Evolutionary conservation across 2,113 vertebrate genomes (phyloP).

Genomic region (Acanthochromis polyacanthus): DNA sequence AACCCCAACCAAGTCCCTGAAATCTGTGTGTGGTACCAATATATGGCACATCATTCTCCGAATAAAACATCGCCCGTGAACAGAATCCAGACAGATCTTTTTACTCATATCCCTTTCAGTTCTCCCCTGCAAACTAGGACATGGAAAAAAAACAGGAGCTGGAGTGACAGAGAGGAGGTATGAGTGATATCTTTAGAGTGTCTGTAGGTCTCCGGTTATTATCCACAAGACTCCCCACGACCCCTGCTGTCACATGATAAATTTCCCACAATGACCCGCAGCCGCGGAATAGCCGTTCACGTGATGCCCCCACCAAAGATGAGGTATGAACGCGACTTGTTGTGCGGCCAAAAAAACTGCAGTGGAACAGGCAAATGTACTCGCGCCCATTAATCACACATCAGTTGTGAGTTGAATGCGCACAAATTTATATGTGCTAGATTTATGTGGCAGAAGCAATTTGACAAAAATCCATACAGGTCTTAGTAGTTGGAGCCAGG

Average conservation of each 20-base stretch:
- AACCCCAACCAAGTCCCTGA: background rate
- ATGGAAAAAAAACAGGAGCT: background rate
- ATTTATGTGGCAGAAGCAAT: slow-evolving; percentile 79
- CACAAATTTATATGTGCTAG: slow-evolving; percentile 73
- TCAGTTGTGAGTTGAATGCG: slow-evolving; percentile 69
- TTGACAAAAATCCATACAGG: slow-evolving; percentile 78
- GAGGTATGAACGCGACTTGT: slow-evolving; percentile 17
- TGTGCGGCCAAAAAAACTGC: slow-evolving; percentile 28
- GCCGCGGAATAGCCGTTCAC: slow-evolving; percentile 11
- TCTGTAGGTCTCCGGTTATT: slow-evolving; percentile 63
- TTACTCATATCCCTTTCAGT: background rate
- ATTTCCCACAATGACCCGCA: slow-evolving; percentile 53
- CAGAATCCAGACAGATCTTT: background rate
- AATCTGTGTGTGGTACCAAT: background rate
- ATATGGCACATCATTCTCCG: background rate
- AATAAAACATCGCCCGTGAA: background rate
- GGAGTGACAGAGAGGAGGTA: slow-evolving; percentile 7
- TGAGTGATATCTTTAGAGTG: slow-evolving; percentile 50
- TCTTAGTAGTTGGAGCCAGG: slow-evolving; percentile 52
- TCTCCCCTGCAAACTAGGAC: slow-evolving; percentile 27
- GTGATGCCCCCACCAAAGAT: background rate
- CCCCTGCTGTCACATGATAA: slow-evolving; percentile 55
- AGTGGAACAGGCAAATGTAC: slow-evolving; percentile 45
- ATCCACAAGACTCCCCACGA: slow-evolving; percentile 53
- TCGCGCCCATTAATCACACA: slow-evolving; percentile 67